Evolutionary conservation across 1,140 invertebrate species (phyloP).

Genomic region (Ips nitidus): DNA sequence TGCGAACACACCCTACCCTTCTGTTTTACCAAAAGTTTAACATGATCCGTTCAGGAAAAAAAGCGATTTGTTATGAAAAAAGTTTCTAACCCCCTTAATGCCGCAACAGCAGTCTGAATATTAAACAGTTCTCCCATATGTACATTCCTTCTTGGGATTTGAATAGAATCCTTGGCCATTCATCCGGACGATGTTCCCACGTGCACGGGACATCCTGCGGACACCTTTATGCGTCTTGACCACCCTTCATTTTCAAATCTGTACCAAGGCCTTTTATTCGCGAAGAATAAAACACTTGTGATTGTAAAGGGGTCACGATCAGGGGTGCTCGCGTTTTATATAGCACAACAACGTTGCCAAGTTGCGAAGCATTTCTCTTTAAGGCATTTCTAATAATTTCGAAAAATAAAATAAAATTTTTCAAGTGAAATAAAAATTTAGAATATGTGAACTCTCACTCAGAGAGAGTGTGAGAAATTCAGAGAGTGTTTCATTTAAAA

Average conservation of each 20-base stretch:
- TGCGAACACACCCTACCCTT: background rate
- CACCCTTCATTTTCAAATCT: slow-evolving; percentile 20
- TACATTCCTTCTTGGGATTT: background rate
- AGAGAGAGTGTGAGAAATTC: too few species aligned
- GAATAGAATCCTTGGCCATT: slow-evolving; percentile 1
- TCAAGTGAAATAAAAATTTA: too few species aligned
- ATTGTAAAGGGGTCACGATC: slow-evolving; percentile 18
- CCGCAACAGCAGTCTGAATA: too few species aligned
- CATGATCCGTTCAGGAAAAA: too few species aligned
- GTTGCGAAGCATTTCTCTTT: background rate
- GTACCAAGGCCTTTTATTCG: slow-evolving; percentile 24
- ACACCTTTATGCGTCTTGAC: slow-evolving; percentile 21
- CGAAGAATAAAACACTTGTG: slow-evolving; percentile 32
- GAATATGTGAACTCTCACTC: too few species aligned
- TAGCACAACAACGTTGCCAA: slow-evolving; percentile 12
- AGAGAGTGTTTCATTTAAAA: too few species aligned
- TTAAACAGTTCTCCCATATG: too few species aligned
- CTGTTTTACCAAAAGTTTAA: too few species aligned
- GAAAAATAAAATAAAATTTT: too few species aligned
- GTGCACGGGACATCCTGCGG: slow-evolving; percentile 30
- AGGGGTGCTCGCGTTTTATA: background rate
- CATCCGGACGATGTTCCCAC: slow-evolving; percentile 20
- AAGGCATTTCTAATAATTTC: too few species aligned
- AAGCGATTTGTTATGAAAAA: too few species aligned
- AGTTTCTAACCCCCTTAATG: too few species aligned